A percentile compares a stretch with the other conserved stretches of the same genome.
Conservation (phyloP, 1,140 invertebrate species). For the Eufriesea mexicana region DNA sequence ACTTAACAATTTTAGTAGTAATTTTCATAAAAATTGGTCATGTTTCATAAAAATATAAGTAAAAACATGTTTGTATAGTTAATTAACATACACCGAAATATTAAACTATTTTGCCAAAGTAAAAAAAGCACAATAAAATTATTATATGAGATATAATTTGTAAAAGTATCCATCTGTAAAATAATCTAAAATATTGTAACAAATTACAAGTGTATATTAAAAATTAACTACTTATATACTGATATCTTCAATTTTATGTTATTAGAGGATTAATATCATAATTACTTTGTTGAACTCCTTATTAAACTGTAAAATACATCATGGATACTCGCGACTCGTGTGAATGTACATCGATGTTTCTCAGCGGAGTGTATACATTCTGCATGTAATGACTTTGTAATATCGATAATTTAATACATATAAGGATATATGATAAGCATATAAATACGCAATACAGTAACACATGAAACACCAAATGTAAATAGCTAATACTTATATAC, state of each 20-base stretch:
- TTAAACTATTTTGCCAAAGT: slow-evolving; percentile 28
- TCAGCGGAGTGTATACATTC: slow-evolving; percentile 32
- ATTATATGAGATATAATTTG: slow-evolving; percentile 22
- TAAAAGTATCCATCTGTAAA: slow-evolving; percentile 25
- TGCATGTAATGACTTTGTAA: slow-evolving; percentile 56
- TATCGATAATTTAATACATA: slow-evolving; percentile 51
- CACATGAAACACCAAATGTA: slow-evolving; percentile 49
- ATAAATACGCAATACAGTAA: slow-evolving; percentile 45
- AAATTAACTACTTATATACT: slow-evolving; percentile 38
- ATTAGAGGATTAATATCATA: slow-evolving; percentile 30
- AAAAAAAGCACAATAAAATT: slow-evolving; percentile 5
- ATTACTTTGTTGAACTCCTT: slow-evolving; percentile 38
- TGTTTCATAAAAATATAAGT: slow-evolving; percentile 6
- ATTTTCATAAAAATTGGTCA: slow-evolving; percentile 1
- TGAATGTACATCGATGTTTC: slow-evolving; percentile 44
- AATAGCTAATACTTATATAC: slow-evolving; percentile 48
- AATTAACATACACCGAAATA: slow-evolving; percentile 3
- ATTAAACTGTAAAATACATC: slow-evolving; percentile 46
- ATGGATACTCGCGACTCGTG: slow-evolving; percentile 28
- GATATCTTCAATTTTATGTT: slow-evolving; percentile 48
- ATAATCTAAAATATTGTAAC: slow-evolving; percentile 10
- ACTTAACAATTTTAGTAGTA: neutral
- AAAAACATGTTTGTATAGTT: slow-evolving; percentile 13
- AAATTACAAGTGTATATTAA: slow-evolving; percentile 13
- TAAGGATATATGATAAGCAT: slow-evolving; percentile 37